A percentile compares a stretch with the other conserved stretches of the same genome.
phyloP scores from a whole-genome alignment of 1,140 invertebrate genomes.

The Neodiprion virginianus region DNA sequence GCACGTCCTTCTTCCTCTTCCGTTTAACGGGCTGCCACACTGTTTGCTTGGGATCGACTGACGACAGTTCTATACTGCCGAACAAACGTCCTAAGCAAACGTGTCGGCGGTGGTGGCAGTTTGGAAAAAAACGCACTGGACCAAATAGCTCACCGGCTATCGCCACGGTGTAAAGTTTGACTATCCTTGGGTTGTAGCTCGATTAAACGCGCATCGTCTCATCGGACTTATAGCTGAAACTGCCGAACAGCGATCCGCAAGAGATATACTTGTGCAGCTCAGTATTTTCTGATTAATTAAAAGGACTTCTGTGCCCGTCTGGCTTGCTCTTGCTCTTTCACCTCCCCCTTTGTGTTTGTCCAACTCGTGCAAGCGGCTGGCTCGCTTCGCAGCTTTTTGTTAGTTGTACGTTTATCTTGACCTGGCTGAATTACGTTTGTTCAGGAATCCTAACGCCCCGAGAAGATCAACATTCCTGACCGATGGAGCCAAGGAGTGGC shows the following conservation, averaged over 20 bases:
- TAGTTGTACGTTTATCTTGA: slow-evolving; percentile 12
- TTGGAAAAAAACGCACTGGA: not conserved
- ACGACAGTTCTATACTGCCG: not conserved
- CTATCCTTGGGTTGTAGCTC: too few relatives aligned
- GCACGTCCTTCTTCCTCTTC: too few relatives aligned
- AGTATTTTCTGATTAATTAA: not conserved
- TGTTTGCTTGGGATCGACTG: not conserved
- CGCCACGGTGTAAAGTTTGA: too few relatives aligned
- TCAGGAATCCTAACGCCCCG: slow-evolving; percentile 77
- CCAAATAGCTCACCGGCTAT: too few relatives aligned
- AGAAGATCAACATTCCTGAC: slow-evolving; percentile 66
- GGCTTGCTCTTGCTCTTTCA: too few relatives aligned
- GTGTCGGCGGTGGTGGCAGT: not conserved
- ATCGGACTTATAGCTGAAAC: too few relatives aligned
- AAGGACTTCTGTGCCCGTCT: too few relatives aligned
- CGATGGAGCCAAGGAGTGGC: slow-evolving; percentile 67
- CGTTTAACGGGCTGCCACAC: not conserved
- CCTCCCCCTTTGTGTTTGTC: too few relatives aligned
- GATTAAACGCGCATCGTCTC: too few relatives aligned
- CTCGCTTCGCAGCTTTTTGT: not conserved
- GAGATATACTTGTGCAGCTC: not conserved
- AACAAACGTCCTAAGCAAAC: not conserved
- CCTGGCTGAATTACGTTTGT: slow-evolving; percentile 27
- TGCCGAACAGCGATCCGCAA: not conserved
- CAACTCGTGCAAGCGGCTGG: too few relatives aligned